A percentile compares a stretch with the other conserved stretches of the same genome.
Conservation (phyloP, 2,113 vertebrate genomes). For the Chaetorhynchus papuensis region DNA sequence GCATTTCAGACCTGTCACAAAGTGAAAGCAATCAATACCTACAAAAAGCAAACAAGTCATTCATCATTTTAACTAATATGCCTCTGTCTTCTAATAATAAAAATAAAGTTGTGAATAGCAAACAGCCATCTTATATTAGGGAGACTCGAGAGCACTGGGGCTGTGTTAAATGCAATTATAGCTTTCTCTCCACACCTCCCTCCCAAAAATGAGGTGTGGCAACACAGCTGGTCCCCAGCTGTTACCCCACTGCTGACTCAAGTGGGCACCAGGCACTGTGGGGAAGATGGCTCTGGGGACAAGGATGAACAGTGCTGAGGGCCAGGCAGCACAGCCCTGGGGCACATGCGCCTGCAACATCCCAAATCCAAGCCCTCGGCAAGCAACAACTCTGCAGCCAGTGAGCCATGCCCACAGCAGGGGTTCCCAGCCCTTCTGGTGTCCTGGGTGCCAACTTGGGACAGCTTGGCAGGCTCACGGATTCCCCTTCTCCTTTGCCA, state of each 20-base stretch:
- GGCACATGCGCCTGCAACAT: fast-evolving
- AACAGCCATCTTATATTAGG: background rate
- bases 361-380: background rate
- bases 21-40: background rate
- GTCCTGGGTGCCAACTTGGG: too few relatives aligned
- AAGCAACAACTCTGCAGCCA: background rate
- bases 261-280: fast-evolving
- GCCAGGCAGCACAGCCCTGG: background rate
- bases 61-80: background rate
- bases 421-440: background rate
- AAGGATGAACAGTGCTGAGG: background rate
- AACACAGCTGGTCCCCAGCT: background rate
- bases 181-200: background rate
- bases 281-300: background rate
- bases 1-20: background rate
- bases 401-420: fast-evolving
- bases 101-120: background rate
- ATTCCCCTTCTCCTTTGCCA: background rate
- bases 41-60: background rate
- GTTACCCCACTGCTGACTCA: background rate
- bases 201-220: background rate
- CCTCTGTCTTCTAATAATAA: background rate
- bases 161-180: background rate
- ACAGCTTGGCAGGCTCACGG: background rate
- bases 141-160: background rate